Evolutionary conservation across 1,140 invertebrate species (phyloP), one percentile per base, ranked within the genome.

Genomic region (Drosophila dunni): DNA sequence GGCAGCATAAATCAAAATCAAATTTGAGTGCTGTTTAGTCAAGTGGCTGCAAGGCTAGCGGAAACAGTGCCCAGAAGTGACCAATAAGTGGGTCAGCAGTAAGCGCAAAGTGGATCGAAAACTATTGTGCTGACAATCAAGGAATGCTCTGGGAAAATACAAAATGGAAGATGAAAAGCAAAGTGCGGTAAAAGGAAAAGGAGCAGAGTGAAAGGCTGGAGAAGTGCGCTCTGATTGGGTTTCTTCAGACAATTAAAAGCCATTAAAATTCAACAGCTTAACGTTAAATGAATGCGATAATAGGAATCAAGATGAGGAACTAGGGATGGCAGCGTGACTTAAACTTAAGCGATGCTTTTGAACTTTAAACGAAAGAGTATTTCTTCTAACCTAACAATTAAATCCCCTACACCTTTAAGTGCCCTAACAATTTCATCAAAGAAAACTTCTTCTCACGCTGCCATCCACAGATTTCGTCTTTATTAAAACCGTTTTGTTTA

Each of bases 11-110:
- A 88, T 88, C 83, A 88, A 88, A 88, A 88, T 88, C 83, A 88
- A 88, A 88, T 88, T 88, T 78, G 83, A 88, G 83, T 88, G 83
- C 83, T 88, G 79, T 88, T 88, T 89, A 88, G 83, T 88, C 83
- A 83, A 88, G 83, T 88, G 83, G 83, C 62, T 69, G 60, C 69
- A 38, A 44, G 68, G 51, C 64, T 54, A 70, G 71, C 76, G 83
- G 79, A 82, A 79, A 66, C 76, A 68, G 76, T 57, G 69, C 61
- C 70, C 73, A 79, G 83, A 86, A 86, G 82, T 88, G 83, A 88
- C 83, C 83, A 88, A 83, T 88, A 89, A 88, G 83, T 88, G 83
- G 83, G 84, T 88, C 84, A 88, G 83, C 64, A 64, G 62, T 88
- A 76, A 82, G 75, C 70, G 75, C 54, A 78, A 85, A 85, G 54